phyloP scores from a whole-genome alignment of 1,140 invertebrate genomes.

The Eulimnadia texana region DNA sequence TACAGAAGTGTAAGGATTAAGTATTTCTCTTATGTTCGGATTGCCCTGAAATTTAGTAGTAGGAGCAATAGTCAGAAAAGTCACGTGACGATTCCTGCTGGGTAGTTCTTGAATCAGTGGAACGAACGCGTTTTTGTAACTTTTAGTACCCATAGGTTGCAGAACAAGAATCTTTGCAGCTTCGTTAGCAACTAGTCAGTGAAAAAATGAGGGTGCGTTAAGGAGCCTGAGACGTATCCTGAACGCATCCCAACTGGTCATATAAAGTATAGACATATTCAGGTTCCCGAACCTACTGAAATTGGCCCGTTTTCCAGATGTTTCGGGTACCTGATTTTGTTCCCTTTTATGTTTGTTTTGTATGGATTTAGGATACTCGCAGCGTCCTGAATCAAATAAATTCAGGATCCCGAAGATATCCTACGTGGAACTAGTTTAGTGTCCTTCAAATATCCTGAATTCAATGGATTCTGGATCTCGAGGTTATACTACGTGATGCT shows the following conservation, averaged over 20 bases:
- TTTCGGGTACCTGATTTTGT: neutral
- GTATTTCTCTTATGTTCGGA: no score
- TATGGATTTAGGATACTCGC: neutral
- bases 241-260: neutral
- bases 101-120: constrained; percentile 31
- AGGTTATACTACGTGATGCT: neutral
- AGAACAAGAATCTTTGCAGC: constrained; percentile 8
- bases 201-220: neutral
- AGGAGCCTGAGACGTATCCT: neutral
- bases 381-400: neutral
- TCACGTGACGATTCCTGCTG: constrained; percentile 33
- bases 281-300: neutral
- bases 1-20: no score
- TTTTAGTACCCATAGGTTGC: constrained; percentile 11
- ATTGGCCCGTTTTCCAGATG: neutral
- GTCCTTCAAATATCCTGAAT: neutral
- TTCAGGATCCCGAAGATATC: neutral
- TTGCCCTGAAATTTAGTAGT: neutral
- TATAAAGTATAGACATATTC: neutral
- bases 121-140: constrained; percentile 18
- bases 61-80: constrained; percentile 11
- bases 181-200: neutral
- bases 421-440: neutral
- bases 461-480: neutral
- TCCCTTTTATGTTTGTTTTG: neutral